Evolutionary conservation across 2,888 invertebrate species (phyloP).

Genomic region (Yponomeuta plumbellus): DNA sequence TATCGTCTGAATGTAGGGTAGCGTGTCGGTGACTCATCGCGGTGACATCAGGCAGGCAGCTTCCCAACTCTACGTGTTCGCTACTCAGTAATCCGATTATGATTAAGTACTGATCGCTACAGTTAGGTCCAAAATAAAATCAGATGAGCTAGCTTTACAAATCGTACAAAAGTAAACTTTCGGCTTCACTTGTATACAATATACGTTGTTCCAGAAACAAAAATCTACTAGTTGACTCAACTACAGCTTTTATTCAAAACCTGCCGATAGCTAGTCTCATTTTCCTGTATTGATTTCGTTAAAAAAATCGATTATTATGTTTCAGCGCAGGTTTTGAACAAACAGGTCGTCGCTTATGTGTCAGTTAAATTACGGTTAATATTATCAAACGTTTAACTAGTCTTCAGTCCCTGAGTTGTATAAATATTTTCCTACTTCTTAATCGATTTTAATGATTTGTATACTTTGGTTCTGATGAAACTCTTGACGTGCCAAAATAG

Average conservation of each 20-base stretch:
- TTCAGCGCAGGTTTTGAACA: slow-evolving; percentile 65
- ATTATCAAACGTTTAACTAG: slow-evolving; percentile 75
- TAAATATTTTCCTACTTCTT: slow-evolving; percentile 76
- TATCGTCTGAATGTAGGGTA: slow-evolving; percentile 27
- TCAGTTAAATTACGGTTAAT: slow-evolving; percentile 74
- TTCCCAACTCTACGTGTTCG: slow-evolving; percentile 32
- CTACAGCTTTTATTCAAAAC: slow-evolving; percentile 72
- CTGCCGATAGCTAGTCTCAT: slow-evolving; percentile 61
- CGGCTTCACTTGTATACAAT: neutral
- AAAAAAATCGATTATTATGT: slow-evolving; percentile 33
- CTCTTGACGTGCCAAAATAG: slow-evolving; percentile 75
- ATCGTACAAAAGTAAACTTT: slow-evolving; percentile 1
- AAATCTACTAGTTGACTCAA: slow-evolving; percentile 53
- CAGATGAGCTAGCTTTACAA: slow-evolving; percentile 10
- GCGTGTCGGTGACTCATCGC: slow-evolving; percentile 17
- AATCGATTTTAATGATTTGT: slow-evolving; percentile 75
- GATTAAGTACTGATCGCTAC: slow-evolving; percentile 5
- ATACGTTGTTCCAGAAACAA: slow-evolving; percentile 42
- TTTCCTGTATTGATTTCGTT: slow-evolving; percentile 55
- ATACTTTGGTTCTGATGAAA: slow-evolving; percentile 77
- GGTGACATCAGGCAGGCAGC: slow-evolving; percentile 45
- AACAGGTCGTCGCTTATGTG: slow-evolving; percentile 66
- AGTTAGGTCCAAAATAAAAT: neutral
- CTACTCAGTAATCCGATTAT: slow-evolving; percentile 22
- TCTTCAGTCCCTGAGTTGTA: slow-evolving; percentile 76